These are phyloP conservation scores for Leptoclinus maculatus DNA, from an alignment of 2,797 vertebrate genomes.

Conservation along the genomic window DNA sequence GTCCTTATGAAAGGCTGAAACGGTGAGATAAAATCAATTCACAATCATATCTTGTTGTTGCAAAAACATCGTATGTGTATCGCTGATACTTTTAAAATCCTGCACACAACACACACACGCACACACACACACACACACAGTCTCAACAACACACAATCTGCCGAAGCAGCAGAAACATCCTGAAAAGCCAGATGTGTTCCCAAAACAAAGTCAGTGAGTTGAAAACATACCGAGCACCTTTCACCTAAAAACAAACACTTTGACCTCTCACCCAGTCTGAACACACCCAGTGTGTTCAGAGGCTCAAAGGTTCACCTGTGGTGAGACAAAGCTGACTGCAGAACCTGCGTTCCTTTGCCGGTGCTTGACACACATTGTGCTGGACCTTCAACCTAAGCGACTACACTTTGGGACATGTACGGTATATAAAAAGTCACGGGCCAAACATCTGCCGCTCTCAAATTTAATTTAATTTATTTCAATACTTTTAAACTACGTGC, in stretches of 20 bases:
- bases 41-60: neutral
- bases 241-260: neutral
- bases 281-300: neutral
- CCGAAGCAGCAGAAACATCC: neutral
- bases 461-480: no score
- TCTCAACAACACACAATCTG: neutral
- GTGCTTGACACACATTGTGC: neutral
- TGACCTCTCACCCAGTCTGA: conserved; percentile 10
- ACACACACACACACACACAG: neutral
- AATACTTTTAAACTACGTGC: no score
- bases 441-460: no score
- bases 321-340: neutral
- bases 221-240: neutral
- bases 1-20: neutral
- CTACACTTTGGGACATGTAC: no score
- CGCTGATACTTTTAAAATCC: neutral
- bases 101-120: neutral
- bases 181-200: no score
- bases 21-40: neutral
- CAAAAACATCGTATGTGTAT: neutral
- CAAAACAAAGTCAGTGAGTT: neutral
- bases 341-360: neutral
- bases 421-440: no score
- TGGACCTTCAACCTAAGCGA: no score
- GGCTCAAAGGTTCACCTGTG: neutral